Evolutionary conservation across 2,113 vertebrate species (phyloP), one percentile per base, ranked within the genome.

Genomic region (Antennarius striatus): DNA sequence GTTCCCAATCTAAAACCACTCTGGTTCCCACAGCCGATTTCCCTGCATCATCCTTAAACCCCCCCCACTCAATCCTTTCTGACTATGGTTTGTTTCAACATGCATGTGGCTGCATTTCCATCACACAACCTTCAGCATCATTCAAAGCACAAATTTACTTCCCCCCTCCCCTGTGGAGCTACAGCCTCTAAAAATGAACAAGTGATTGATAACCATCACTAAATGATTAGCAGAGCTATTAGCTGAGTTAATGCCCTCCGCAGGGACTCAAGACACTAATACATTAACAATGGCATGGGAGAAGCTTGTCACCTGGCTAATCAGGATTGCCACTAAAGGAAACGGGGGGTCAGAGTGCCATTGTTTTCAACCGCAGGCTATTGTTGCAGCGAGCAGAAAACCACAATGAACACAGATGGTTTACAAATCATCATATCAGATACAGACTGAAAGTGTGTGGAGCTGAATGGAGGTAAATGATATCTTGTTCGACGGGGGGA

Each of bases 291-390:
- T 88, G 68, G 70, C 71, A 66, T 22, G 17, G 77, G 73, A 79
- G 77, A 76, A 74, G 70, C 66, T 68, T 83, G 85, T 82, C 76
- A 83, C 48, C 85, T 70, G 70, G 73, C 82, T 82, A 87, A 90
- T 88, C 75, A 81, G 80, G 67, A 79, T 68, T 54, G 75, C 71
- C 65, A 70, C 81, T 83, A 68, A 73, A 84, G 87, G 86, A 90
- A 90, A 84, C 1, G 51, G 60, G 72, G 78, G 85, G 81, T 87
- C 75, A 80, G 66, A 28, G 75, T 74, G 80, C 77, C 84, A 88
- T 88, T 89, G 84, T 88, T 65, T 81, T 83, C 49, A 29, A 73
- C 81, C 68, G n/a, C 0, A n/a, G 56, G 45, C 68, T 78, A 80
- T 84, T 88, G 87, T 81, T 71, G 51, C 9, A 59, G 39, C 47